A percentile compares a stretch with the other conserved stretches of the same genome.
phyloP scores from a whole-genome alignment of 2,888 invertebrate species.

The Athalia rosae region DNA sequence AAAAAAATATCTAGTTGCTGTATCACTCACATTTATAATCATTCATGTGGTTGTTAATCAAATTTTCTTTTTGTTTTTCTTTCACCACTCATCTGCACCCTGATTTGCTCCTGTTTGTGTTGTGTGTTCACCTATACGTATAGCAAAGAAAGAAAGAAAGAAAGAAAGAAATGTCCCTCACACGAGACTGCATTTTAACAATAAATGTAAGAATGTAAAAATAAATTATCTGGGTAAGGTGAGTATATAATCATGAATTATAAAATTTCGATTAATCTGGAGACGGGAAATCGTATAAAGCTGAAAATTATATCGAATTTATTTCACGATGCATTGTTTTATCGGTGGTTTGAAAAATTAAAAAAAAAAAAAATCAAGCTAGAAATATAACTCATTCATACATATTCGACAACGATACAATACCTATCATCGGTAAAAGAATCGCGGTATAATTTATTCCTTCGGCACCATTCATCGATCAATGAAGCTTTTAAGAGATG shows the following conservation, averaged over 20 bases:
- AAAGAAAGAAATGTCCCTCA: too few species aligned
- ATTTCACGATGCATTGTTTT: not conserved
- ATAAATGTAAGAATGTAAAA: not conserved
- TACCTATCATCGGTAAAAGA: too few species aligned
- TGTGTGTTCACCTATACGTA: not conserved
- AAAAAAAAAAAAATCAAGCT: too few species aligned
- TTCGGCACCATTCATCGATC: too few species aligned
- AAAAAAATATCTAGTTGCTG: not conserved
- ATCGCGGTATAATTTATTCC: too few species aligned
- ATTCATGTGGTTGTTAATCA: not conserved
- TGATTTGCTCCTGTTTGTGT: not conserved
- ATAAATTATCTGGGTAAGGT: not conserved
- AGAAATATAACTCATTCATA: too few species aligned
- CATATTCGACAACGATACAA: too few species aligned
- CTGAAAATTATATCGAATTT: not conserved
- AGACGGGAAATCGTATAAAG: not conserved
- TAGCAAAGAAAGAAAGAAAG: too few species aligned
- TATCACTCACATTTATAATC: not conserved
- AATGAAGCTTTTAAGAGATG: not conserved
- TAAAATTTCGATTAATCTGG: slow-evolving; percentile 11
- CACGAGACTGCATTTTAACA: too few species aligned
- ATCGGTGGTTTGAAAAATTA: too few species aligned
- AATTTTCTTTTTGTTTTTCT: not conserved
- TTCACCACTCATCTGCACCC: not conserved
- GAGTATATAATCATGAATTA: slow-evolving; percentile 20